These are phyloP conservation scores for Cyprinodon tularosa DNA, from an alignment of 2,113 vertebrate genomes.

Conservation along the genomic window DNA sequence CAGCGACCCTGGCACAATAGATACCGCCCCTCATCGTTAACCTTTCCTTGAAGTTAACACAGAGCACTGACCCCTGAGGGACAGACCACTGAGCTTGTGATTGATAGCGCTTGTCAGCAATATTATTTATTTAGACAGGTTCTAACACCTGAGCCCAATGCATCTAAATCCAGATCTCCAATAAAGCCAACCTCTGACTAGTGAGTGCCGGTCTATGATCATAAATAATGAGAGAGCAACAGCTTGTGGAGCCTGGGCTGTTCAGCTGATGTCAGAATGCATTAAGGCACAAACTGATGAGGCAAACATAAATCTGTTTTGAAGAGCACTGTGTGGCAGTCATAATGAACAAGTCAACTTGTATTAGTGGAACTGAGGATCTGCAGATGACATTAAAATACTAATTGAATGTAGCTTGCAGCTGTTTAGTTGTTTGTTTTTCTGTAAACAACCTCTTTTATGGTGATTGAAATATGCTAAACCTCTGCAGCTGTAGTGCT, in stretches of 20 bases:
- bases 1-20: conserved; percentile 9
- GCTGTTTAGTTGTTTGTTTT: neutral
- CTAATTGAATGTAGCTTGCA: neutral
- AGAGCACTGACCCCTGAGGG: conserved; percentile 30
- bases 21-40: conserved; percentile 21
- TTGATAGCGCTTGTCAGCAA: conserved; percentile 48
- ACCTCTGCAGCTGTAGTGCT: neutral
- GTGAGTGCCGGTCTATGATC: conserved; percentile 20
- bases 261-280: conserved; percentile 53
- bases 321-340: neutral
- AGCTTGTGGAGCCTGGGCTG: conserved; percentile 57
- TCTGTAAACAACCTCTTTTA: neutral
- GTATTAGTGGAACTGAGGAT: neutral
- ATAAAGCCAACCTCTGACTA: conserved; percentile 35
- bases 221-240: conserved; percentile 69
- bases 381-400: neutral
- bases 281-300: conserved; percentile 40
- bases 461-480: neutral
- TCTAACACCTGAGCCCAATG: conserved; percentile 19
- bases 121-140: conserved; percentile 62
- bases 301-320: neutral
- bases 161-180: conserved; percentile 43
- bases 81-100: conserved; percentile 42
- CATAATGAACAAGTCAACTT: neutral
- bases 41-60: conserved; percentile 29